Conservation (phyloP, 2,113 vertebrate genomes). For the Actenoides hombroni region DNA sequence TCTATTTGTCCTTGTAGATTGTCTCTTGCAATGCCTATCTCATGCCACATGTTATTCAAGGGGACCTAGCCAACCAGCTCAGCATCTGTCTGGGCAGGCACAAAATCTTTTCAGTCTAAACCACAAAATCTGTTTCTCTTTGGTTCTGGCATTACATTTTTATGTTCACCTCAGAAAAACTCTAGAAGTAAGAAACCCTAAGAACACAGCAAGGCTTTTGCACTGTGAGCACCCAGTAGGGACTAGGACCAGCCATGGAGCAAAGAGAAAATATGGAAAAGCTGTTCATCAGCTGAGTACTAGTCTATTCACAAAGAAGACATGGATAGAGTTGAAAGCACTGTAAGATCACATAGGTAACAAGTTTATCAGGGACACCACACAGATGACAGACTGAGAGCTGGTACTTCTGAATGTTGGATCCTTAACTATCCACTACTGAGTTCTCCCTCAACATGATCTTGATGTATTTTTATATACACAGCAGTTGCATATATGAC, state of each 20-base stretch:
- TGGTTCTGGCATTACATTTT: not conserved
- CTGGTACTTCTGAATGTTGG: not conserved
- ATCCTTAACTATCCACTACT: not conserved
- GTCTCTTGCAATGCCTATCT: not conserved
- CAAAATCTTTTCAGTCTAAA: not conserved
- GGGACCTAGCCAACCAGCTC: not conserved
- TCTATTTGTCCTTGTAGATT: not conserved
- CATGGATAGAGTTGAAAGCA: not conserved
- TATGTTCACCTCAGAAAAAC: not conserved
- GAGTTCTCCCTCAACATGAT: accelerated
- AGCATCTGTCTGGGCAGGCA: not conserved
- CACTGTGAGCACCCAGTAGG: accelerated
- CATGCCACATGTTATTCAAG: not conserved
- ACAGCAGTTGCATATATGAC: not conserved
- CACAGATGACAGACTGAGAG: not conserved
- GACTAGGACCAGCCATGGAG: not conserved
- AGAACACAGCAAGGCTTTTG: not conserved
- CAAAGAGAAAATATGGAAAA: not conserved
- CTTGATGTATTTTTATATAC: not conserved
- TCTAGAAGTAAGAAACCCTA: not conserved
- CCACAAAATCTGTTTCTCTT: not conserved
- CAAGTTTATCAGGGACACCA: not conserved
- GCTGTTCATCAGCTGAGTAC: not conserved
- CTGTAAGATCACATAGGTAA: not conserved
- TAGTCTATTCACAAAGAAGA: not conserved